These are phyloP conservation scores for Drosophila watanabei DNA, from an alignment of 1,140 invertebrate genomes.

Conservation along the genomic window DNA sequence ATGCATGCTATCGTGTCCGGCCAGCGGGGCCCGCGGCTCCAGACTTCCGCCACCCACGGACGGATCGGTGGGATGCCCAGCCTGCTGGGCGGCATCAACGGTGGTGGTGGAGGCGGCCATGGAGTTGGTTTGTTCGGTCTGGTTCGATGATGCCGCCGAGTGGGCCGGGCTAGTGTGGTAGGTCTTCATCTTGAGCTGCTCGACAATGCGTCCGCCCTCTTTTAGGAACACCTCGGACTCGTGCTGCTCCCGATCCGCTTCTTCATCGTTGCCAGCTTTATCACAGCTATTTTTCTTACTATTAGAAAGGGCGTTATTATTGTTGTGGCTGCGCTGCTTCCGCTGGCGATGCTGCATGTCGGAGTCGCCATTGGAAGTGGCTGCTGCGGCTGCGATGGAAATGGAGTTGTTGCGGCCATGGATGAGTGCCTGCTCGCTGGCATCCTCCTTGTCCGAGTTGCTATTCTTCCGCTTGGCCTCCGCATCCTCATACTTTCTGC, in stretches of 20 bases:
- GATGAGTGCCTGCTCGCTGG: constrained; percentile 63
- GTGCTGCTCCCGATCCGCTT: constrained; percentile 46
- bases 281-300: constrained; percentile 76
- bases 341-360: constrained; percentile 84
- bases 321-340: constrained; percentile 64
- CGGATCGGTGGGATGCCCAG: constrained; percentile 42
- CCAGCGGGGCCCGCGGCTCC: constrained; percentile 63
- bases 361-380: constrained; percentile 42
- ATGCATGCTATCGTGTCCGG: constrained; percentile 70
- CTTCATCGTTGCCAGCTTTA: constrained; percentile 71
- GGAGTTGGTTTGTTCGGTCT: constrained; percentile 77
- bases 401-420: constrained; percentile 48
- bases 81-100: constrained; percentile 43
- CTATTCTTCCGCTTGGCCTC: constrained; percentile 81
- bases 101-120: constrained; percentile 37
- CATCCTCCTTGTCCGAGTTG: constrained; percentile 83
- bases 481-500: constrained; percentile 68
- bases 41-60: constrained; percentile 9
- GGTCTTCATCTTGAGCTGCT: constrained; percentile 68
- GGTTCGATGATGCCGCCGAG: constrained; percentile 77
- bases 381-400: constrained; percentile 4
- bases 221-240: constrained; percentile 66
- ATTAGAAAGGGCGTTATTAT: constrained; percentile 68
- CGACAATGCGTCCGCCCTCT: constrained; percentile 62
- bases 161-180: constrained; percentile 72